These are phyloP conservation scores for Armadillidium nasatum DNA, from an alignment of 1,140 invertebrate genomes.

Conservation along the genomic window DNA sequence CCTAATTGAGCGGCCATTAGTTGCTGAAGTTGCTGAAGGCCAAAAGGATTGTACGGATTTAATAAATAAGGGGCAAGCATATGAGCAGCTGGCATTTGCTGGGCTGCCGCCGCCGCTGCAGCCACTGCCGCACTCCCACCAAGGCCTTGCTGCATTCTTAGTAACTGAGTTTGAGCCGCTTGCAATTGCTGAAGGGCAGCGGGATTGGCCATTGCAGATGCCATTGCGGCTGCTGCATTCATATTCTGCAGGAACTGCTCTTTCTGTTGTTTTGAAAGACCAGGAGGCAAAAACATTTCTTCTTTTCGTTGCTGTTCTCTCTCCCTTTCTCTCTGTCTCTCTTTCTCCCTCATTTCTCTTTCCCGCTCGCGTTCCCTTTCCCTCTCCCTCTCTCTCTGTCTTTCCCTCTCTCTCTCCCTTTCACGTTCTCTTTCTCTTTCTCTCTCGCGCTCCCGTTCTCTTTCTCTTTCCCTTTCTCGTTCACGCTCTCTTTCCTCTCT, in stretches of 20 bases:
- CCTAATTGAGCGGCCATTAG: constrained; percentile 64
- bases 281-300: constrained; percentile 45
- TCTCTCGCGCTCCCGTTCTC: constrained; percentile 36
- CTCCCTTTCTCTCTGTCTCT: constrained; percentile 39
- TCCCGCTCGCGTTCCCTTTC: constrained; percentile 40
- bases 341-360: constrained; percentile 35
- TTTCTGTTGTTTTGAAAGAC: constrained; percentile 44
- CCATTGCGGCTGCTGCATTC: constrained; percentile 56
- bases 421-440: constrained; percentile 37
- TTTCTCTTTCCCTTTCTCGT: constrained; percentile 33
- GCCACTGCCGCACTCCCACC: constrained; percentile 52
- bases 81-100: constrained; percentile 59
- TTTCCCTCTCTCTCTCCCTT: constrained; percentile 37
- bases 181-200: constrained; percentile 49
- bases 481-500: constrained; percentile 34
- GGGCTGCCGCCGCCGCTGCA: constrained; percentile 49
- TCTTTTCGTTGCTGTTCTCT: constrained; percentile 37
- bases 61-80: constrained; percentile 79
- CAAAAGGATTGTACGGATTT: constrained; percentile 43
- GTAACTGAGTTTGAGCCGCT: constrained; percentile 54
- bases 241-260: constrained; percentile 45
- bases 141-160: constrained; percentile 41
- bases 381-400: constrained; percentile 38
- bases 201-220: constrained; percentile 64
- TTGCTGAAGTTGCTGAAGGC: constrained; percentile 76